Evolutionary conservation across 2,888 invertebrate genomes (phyloP).

Genomic region (Oxyteleia sp.): DNA sequence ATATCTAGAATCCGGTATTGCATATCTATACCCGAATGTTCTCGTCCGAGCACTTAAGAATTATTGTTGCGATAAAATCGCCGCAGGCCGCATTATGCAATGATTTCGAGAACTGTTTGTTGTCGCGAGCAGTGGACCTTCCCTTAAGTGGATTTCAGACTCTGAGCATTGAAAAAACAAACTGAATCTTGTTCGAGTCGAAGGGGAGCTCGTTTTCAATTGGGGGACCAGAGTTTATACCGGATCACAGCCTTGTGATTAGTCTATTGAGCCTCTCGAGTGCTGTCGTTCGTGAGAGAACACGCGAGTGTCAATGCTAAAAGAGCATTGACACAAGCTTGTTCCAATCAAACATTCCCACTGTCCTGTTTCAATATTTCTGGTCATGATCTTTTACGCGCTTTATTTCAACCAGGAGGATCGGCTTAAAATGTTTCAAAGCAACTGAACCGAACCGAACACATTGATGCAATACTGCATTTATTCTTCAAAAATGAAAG

Average conservation of each 20-base stretch:
- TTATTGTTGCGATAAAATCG: constrained; percentile 75
- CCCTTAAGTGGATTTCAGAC: constrained; percentile 83
- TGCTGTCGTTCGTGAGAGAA: constrained; percentile 73
- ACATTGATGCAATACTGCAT: constrained; percentile 12
- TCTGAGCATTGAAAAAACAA: constrained; percentile 85
- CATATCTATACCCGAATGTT: constrained; percentile 44
- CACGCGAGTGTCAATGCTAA: constrained; percentile 70
- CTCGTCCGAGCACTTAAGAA: constrained; percentile 69
- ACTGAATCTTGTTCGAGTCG: constrained; percentile 80
- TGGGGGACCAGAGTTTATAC: constrained; percentile 78
- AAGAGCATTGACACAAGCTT: constrained; percentile 68
- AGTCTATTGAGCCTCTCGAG: constrained; percentile 84
- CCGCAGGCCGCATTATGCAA: constrained; percentile 72
- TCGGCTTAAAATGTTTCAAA: constrained; percentile 17
- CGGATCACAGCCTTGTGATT: constrained; percentile 82
- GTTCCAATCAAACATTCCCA: constrained; percentile 60
- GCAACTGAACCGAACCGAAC: constrained; percentile 21
- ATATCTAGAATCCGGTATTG: constrained; percentile 57
- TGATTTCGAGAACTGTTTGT: constrained; percentile 81
- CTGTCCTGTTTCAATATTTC: constrained; percentile 48
- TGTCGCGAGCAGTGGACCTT: constrained; percentile 82
- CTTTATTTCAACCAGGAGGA: constrained; percentile 21
- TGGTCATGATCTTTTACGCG: constrained; percentile 18
- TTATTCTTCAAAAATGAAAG: neutral
- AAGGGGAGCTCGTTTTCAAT: constrained; percentile 76